Evolutionary conservation across 2,797 vertebrate genomes (phyloP).

Genomic region (Rhabdomys pumilio): DNA sequence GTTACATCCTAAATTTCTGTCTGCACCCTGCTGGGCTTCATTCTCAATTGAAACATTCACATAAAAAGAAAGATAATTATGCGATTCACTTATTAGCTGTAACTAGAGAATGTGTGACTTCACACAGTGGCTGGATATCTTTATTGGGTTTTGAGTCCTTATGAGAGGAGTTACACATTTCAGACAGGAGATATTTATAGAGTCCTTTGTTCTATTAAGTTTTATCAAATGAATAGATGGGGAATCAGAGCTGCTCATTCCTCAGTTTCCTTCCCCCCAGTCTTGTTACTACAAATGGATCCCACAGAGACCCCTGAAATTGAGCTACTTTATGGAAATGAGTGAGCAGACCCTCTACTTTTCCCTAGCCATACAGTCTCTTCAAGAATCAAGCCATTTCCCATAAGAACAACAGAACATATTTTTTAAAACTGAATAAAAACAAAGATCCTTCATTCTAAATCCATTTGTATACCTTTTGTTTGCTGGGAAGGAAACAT

Average conservation of each 20-base stretch:
- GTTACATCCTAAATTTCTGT: slow-evolving; percentile 78
- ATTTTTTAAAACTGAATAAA: slow-evolving; percentile 1
- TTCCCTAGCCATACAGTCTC: background rate
- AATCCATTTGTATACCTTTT: background rate
- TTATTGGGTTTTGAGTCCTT: slow-evolving; percentile 16
- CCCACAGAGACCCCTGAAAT: background rate
- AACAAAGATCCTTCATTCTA: background rate
- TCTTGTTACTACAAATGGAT: slow-evolving; percentile 24
- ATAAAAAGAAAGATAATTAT: slow-evolving; percentile 76
- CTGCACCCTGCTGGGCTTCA: slow-evolving; percentile 42
- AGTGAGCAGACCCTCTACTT: background rate
- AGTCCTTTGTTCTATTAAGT: slow-evolving; percentile 62
- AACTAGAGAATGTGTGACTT: slow-evolving; percentile 71
- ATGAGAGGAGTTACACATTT: slow-evolving; percentile 45
- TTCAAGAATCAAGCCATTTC: background rate
- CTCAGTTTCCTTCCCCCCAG: slow-evolving; percentile 35
- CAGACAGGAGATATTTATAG: slow-evolving; percentile 1
- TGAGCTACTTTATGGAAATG: slow-evolving; percentile 31
- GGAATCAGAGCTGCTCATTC: background rate
- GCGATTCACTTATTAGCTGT: slow-evolving; percentile 64
- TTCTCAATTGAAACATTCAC: slow-evolving; percentile 66
- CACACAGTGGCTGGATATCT: background rate
- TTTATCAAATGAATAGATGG: slow-evolving; percentile 14
- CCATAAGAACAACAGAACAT: background rate
- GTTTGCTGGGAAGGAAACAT: background rate